A percentile compares a stretch with the other conserved stretches of the same genome.
Evolutionary conservation across 2,888 invertebrate species (phyloP).

Genomic region (Ophonus ardosiacus): DNA sequence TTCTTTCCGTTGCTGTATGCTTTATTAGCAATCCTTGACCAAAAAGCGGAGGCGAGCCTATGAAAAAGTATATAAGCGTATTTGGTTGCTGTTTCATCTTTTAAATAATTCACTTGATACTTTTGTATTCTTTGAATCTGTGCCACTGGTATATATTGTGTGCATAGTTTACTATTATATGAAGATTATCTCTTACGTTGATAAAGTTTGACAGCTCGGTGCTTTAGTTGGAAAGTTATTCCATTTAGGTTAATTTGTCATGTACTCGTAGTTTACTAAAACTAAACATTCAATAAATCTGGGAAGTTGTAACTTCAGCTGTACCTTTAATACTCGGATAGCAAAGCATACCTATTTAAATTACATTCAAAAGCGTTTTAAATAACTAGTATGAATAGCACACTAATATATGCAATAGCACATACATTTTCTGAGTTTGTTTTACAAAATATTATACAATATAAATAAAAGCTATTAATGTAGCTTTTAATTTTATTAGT

Average conservation of each 20-base stretch:
- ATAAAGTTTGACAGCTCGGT: slow-evolving; percentile 18
- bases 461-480: too few relatives aligned
- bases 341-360: not conserved
- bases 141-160: not conserved
- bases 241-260: slow-evolving; percentile 38
- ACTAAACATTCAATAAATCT: slow-evolving; percentile 28
- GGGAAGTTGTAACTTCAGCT: not conserved
- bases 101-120: slow-evolving; percentile 19
- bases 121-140: not conserved
- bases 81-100: not conserved
- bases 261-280: slow-evolving; percentile 16
- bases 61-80: not conserved
- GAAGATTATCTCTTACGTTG: slow-evolving; percentile 25
- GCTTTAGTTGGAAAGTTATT: slow-evolving; percentile 16
- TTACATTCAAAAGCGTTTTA: too few relatives aligned
- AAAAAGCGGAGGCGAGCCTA: not conserved
- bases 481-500: too few relatives aligned
- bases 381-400: too few relatives aligned
- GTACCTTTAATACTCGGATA: not conserved
- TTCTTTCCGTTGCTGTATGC: slow-evolving; percentile 3
- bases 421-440: too few relatives aligned
- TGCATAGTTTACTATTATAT: not conserved
- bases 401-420: too few relatives aligned
- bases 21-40: slow-evolving; percentile 33
- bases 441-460: too few relatives aligned